Base-by-base conservation (phyloP, 2,888 invertebrate genomes). In the Tenthredo livida region DNA sequence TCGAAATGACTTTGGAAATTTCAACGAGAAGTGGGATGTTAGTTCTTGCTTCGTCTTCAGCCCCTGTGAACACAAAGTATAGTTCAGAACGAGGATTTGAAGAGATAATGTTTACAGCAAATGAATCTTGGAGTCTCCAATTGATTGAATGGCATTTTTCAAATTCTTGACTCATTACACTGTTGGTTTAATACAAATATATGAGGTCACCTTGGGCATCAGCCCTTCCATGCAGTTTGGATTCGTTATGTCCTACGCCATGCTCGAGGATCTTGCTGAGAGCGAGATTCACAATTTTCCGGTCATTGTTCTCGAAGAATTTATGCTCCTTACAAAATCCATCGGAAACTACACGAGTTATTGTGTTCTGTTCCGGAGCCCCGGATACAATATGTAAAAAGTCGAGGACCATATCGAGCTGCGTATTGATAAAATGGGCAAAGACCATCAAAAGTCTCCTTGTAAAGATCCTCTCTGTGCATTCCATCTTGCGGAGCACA, bases 401-500 rank as follows among this genome's bases (percentile, higher is more conserved):
- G 87, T 95, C 95, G n/a, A 96, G 92, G 17, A 96, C 95, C 1
- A 95, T 95, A 58, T 95, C 95, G 93, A 96, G 94, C 93, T 96
- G 95, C 0, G 94, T 94, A 84, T 95, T 94, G 86, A 96, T 94
- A 65, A 96, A 93, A 90, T 96, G 95, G 0, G 96, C 96, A 91
- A 96, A 96, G 85, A 96, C 95, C 91, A 96, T 94, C 73, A 96
- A 94, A 85, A 96, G 92, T 90, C 95, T 95, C 95, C 96, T 94
- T 21, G 95, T 94, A 4, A 96, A 95, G 88, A 93, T 94, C 0
- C 95, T 94, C 88, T 95, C 95, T 5, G 95, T 95, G 86, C 95
- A 94, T 89, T 95, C 94, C 92, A 95, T 93, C 91, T 96, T 96
- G 89, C 95, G 95, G 9, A 96, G 94, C 7, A 95, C 95, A 21